Conservation (phyloP, 2,888 invertebrate genomes). For the Sesia apiformis region DNA sequence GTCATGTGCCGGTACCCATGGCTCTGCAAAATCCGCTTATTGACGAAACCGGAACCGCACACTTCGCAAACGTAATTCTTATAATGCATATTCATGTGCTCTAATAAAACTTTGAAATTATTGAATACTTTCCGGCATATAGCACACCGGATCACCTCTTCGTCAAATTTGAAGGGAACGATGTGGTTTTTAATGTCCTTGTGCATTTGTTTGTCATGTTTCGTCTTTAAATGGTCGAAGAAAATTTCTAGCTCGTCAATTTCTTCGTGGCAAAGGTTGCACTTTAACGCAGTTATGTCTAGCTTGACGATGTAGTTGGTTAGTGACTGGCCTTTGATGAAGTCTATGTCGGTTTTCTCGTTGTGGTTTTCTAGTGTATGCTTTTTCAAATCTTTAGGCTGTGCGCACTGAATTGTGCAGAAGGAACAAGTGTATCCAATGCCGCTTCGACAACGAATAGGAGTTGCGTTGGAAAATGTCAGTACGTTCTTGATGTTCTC, state of each 20-base stretch:
- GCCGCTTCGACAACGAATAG: conserved; percentile 31
- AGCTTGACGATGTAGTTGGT: conserved; percentile 15
- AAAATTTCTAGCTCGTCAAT: conserved; percentile 18
- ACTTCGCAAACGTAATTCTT: conserved; percentile 30
- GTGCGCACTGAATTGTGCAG: conserved; percentile 38
- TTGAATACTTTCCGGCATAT: conserved; percentile 24
- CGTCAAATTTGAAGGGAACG: conserved; percentile 31
- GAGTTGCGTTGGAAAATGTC: conserved; percentile 23
- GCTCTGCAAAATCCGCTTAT: conserved; percentile 20
- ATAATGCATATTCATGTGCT: conserved; percentile 37
- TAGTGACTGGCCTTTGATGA: conserved; percentile 22
- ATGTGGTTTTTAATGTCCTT: conserved; percentile 25
- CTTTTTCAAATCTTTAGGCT: conserved; percentile 32
- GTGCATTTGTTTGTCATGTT: conserved; percentile 23
- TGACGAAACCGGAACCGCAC: conserved; percentile 35
- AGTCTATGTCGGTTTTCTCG: conserved; percentile 27
- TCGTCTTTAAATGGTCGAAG: conserved; percentile 21
- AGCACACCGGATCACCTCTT: conserved; percentile 24
- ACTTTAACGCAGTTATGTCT: conserved; percentile 13
- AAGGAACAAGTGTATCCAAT: conserved; percentile 42
- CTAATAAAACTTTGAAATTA: conserved; percentile 30
- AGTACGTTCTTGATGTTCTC: conserved; percentile 40
- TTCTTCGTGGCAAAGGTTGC: conserved; percentile 10
- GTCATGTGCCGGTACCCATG: conserved; percentile 36
- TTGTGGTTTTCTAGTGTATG: conserved; percentile 32